These are phyloP conservation scores for Romanogobio albipinnatus DNA, from an alignment of 2,113 vertebrate species.

Conservation along the genomic window DNA sequence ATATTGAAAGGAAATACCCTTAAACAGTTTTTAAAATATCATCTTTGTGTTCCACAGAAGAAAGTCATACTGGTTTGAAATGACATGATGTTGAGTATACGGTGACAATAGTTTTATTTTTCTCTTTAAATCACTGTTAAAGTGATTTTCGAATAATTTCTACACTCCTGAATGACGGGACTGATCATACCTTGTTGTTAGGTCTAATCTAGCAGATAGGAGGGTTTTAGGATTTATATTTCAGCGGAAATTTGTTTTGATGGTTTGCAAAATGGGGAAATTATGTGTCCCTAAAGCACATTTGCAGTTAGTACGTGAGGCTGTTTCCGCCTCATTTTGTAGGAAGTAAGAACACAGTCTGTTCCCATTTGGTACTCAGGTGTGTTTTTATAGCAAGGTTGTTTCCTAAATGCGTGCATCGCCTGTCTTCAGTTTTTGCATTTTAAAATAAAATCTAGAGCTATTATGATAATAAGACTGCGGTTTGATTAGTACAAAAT, in stretches of 20 bases:
- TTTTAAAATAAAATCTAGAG: not conserved
- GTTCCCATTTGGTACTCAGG: not conserved
- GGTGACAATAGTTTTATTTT: not conserved
- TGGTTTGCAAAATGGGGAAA: conserved; percentile 1
- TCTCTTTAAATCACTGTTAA: not conserved
- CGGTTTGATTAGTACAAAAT: not conserved
- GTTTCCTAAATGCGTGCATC: not conserved
- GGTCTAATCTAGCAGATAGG: not conserved
- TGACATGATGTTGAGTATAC: not conserved
- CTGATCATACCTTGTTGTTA: not conserved
- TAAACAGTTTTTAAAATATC: not conserved
- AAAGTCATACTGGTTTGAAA: not conserved
- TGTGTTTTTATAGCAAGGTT: not conserved
- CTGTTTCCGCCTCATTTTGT: not conserved
- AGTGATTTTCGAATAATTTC: not conserved
- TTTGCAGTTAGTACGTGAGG: not conserved
- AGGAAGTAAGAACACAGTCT: conserved; percentile 1
- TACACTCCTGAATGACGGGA: not conserved
- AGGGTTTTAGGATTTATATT: not conserved
- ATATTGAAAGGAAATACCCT: not conserved
- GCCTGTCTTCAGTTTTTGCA: not conserved
- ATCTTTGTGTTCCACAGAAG: not conserved
- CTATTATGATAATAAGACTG: conserved; percentile 39
- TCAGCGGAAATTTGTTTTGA: conserved; percentile 12
- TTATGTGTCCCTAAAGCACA: not conserved